phyloP scores from a whole-genome alignment of 2,888 invertebrate species.

The Melieria crassipennis region DNA sequence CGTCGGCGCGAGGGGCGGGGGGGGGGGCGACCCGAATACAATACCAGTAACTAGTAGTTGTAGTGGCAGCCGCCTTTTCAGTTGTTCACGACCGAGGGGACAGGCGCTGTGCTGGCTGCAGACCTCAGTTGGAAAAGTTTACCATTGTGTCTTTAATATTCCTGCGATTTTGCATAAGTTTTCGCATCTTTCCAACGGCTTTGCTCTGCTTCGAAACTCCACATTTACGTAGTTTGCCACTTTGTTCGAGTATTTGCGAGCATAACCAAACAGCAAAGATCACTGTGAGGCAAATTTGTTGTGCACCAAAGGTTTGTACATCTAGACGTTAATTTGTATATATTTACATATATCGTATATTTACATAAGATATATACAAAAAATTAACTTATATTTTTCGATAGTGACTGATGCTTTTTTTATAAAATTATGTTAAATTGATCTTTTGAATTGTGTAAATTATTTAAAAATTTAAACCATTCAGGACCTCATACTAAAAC shows the following conservation, averaged over 20 bases:
- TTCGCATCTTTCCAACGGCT: conserved; percentile 8
- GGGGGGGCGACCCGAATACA: background rate
- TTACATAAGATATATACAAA: no score
- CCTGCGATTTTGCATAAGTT: background rate
- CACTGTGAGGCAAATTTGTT: background rate
- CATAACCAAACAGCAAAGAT: background rate
- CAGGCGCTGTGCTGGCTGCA: no score
- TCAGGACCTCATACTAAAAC: no score
- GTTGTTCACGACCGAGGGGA: background rate
- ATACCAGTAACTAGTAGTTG: background rate
- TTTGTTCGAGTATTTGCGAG: background rate
- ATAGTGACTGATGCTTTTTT: no score
- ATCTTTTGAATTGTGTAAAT: no score
- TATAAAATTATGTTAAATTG: no score
- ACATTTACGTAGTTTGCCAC: no score
- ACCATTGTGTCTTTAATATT: conserved; percentile 10
- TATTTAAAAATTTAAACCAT: no score
- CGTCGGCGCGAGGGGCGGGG: background rate
- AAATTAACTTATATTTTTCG: no score
- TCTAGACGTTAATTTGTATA: no score
- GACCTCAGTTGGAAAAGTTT: conserved; percentile 9
- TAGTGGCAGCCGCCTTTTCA: background rate
- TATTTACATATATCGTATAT: no score
- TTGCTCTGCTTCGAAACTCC: background rate
- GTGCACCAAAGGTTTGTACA: no score